Evolutionary conservation across 2,888 invertebrate genomes (phyloP).

Genomic region (Drosophila vallismaia): DNA sequence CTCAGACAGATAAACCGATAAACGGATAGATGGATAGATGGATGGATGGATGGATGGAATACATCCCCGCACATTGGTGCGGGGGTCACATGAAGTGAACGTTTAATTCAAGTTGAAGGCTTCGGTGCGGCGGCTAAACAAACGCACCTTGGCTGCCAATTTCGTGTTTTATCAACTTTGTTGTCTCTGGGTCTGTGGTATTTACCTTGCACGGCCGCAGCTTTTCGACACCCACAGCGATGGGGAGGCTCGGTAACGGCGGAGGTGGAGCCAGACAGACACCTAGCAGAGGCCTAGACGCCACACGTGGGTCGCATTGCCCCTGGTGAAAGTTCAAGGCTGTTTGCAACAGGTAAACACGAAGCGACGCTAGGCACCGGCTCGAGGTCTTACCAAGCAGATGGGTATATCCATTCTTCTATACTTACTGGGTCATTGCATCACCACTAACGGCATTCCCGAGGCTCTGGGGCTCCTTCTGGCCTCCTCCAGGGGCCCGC

Average conservation of each 20-base stretch:
- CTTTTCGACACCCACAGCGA: constrained; percentile 30
- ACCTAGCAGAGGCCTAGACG: constrained; percentile 44
- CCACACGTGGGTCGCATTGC: constrained; percentile 59
- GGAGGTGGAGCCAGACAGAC: background rate
- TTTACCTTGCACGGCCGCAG: constrained; percentile 43
- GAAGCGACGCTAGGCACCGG: background rate
- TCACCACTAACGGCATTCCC: background rate
- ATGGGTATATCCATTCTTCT: constrained; percentile 3
- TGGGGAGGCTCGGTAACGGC: background rate
- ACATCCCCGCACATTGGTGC: no score
- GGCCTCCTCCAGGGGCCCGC: background rate
- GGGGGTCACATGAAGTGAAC: constrained; percentile 29
- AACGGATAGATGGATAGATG: background rate
- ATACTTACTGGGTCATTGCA: background rate
- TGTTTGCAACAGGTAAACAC: constrained; percentile 44
- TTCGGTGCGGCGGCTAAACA: constrained; percentile 57
- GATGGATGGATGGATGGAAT: background rate
- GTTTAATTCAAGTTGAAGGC: constrained; percentile 71
- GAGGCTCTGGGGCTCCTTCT: background rate
- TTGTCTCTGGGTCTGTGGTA: constrained; percentile 34
- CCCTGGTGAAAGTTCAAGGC: constrained; percentile 74
- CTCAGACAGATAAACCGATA: no score
- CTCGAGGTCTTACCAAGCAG: constrained; percentile 12
- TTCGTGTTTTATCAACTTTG: constrained; percentile 64
- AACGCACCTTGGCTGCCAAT: constrained; percentile 73